A percentile compares a stretch with the other conserved stretches of the same genome.
These are phyloP conservation scores for Hypselothyrea guttata DNA, from an alignment of 2,888 invertebrate species.

Conservation along the genomic window DNA sequence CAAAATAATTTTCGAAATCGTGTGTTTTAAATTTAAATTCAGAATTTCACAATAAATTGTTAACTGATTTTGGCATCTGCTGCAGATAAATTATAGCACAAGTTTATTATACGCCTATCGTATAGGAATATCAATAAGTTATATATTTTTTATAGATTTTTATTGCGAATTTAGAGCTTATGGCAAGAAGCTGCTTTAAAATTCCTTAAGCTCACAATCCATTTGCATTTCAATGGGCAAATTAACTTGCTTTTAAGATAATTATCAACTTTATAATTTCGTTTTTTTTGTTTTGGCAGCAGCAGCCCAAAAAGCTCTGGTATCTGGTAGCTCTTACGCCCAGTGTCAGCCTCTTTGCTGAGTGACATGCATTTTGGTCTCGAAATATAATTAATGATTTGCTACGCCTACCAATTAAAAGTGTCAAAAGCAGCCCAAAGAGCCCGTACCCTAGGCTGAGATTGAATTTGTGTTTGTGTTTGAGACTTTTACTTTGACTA, in stretches of 20 bases:
- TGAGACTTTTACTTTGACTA: too few relatives aligned
- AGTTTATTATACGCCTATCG: too few relatives aligned
- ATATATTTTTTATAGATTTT: too few relatives aligned
- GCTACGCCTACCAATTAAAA: slow-evolving; percentile 72
- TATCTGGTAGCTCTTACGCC: not conserved
- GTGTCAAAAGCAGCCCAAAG: slow-evolving; percentile 68
- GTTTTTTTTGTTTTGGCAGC: not conserved
- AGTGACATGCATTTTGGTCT: slow-evolving; percentile 67
- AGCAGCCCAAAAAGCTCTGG: slow-evolving; percentile 16
- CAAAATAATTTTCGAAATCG: too few relatives aligned
- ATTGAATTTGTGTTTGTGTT: too few relatives aligned
- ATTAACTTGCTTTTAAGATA: slow-evolving; percentile 19
- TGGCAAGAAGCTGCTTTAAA: too few relatives aligned
- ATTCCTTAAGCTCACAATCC: not conserved
- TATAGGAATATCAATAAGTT: too few relatives aligned
- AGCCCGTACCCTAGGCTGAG: not conserved
- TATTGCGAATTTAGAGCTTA: too few relatives aligned
- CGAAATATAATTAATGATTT: slow-evolving; percentile 75
- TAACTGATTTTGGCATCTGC: too few relatives aligned
- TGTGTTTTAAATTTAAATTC: too few relatives aligned
- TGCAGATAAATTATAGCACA: too few relatives aligned
- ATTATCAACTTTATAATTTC: slow-evolving; percentile 12
- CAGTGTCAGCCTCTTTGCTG: slow-evolving; percentile 7
- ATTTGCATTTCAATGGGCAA: slow-evolving; percentile 6
- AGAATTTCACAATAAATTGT: too few relatives aligned